Evolutionary conservation across 2,113 vertebrate species (phyloP).

Genomic region (Psophia crepitans): DNA sequence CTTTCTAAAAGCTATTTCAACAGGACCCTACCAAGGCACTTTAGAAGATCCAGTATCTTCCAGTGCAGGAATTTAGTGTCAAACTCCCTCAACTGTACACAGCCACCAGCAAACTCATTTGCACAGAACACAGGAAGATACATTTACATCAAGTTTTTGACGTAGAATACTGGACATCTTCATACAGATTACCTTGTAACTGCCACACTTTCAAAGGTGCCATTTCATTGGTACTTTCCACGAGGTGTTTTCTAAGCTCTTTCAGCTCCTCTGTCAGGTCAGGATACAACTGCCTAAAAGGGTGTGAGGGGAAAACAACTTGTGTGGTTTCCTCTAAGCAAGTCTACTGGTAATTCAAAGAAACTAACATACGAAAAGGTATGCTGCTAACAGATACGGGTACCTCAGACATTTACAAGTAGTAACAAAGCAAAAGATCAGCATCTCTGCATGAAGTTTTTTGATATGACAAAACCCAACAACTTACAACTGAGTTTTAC

Average conservation of each 20-base stretch:
- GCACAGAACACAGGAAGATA: not conserved
- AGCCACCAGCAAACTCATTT: not conserved
- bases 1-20: not conserved
- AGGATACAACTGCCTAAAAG: slow-evolving; percentile 83
- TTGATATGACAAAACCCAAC: not conserved
- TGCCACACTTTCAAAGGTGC: slow-evolving; percentile 98
- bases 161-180: not conserved
- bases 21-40: not conserved
- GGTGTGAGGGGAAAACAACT: not conserved
- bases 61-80: not conserved
- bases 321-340: not conserved
- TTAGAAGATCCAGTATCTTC: not conserved
- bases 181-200: slow-evolving; percentile 84
- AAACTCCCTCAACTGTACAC: not conserved
- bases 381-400: not conserved
- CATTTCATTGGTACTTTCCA: slow-evolving; percentile 99
- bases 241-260: slow-evolving; percentile 91
- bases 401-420: not conserved
- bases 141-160: not conserved
- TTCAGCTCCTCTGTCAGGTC: slow-evolving; percentile 88
- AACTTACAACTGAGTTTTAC: slow-evolving; percentile 64
- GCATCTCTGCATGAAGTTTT: not conserved
- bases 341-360: not conserved
- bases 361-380: not conserved
- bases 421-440: not conserved